Evolutionary conservation across 2,797 vertebrate genomes (phyloP).

Genomic region (Pempheris klunzingeri): DNA sequence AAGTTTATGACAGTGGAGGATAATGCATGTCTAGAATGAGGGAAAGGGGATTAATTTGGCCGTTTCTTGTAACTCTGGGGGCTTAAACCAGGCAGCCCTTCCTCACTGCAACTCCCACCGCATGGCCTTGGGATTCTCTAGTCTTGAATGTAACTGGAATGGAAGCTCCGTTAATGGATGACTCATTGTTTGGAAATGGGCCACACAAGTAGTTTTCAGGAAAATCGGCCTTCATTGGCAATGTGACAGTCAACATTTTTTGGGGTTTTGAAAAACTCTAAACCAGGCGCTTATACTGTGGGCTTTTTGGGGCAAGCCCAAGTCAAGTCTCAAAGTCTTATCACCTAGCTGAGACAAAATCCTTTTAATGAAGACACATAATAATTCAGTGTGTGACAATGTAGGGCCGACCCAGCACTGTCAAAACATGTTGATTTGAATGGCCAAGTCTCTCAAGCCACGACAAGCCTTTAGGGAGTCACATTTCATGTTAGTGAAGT

Average conservation of each 20-base stretch:
- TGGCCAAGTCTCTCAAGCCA: not conserved
- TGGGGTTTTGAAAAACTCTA: conserved; percentile 22
- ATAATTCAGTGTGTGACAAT: not conserved
- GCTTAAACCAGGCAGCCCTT: conserved; percentile 63
- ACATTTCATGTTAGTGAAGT: not conserved
- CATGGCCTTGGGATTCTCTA: conserved; percentile 64
- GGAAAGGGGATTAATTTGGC: conserved; percentile 81
- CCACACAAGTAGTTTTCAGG: conserved; percentile 47
- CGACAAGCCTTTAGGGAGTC: not conserved
- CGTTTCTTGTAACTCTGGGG: conserved; percentile 67
- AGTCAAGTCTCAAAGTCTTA: not conserved
- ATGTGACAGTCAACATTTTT: conserved; percentile 19
- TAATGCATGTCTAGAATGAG: conserved; percentile 74
- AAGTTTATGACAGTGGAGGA: conserved; percentile 84
- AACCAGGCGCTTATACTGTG: not conserved
- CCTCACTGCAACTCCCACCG: conserved; percentile 50
- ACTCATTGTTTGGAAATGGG: conserved; percentile 60
- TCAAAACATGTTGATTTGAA: not conserved
- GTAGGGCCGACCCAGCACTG: not conserved
- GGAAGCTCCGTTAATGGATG: conserved; percentile 56
- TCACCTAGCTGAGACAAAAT: not conserved
- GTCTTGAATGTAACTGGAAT: conserved; percentile 68
- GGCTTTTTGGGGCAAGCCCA: not conserved
- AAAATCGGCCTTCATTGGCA: conserved; percentile 39
- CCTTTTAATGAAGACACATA: not conserved